Percentiles rank a stretch among this genome's conserved stretches.
These are phyloP conservation scores for Bombus superbus DNA, from an alignment of 1,140 invertebrate genomes.

Conservation along the genomic window DNA sequence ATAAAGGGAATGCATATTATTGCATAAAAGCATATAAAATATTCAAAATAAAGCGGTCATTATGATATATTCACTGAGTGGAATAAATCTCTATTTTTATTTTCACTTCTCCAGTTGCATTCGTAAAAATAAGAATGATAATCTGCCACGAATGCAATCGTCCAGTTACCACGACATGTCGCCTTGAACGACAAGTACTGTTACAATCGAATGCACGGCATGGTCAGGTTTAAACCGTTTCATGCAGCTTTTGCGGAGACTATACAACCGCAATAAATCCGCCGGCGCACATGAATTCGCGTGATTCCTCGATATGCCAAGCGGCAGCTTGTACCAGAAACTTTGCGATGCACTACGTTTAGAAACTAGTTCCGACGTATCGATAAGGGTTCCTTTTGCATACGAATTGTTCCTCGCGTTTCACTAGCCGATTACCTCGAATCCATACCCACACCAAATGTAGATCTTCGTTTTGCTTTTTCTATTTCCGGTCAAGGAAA, in stretches of 20 bases:
- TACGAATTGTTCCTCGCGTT: neutral
- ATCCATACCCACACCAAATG: neutral
- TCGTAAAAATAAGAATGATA: too few species aligned
- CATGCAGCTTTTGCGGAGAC: conserved; percentile 12
- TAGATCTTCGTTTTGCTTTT: too few species aligned
- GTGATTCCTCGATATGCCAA: conserved; percentile 22
- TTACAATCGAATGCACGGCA: neutral
- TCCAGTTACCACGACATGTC: neutral
- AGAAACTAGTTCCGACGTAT: conserved; percentile 15
- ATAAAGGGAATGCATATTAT: too few species aligned
- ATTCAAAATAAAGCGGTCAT: too few species aligned
- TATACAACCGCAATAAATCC: conserved; percentile 41
- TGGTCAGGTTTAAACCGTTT: conserved; percentile 17
- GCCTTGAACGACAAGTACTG: neutral
- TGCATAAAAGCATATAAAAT: too few species aligned
- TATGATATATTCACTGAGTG: too few species aligned
- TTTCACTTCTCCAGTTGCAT: too few species aligned
- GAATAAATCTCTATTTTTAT: too few species aligned
- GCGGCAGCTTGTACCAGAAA: conserved; percentile 5
- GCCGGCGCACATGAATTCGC: conserved; percentile 24
- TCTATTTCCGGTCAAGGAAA: too few species aligned
- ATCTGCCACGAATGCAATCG: neutral
- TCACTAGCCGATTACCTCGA: neutral
- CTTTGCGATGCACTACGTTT: conserved; percentile 8
- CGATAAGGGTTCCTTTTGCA: neutral